Evolutionary conservation across 2,113 vertebrate genomes (phyloP).

Genomic region (Chlorodrepanis virens): DNA sequence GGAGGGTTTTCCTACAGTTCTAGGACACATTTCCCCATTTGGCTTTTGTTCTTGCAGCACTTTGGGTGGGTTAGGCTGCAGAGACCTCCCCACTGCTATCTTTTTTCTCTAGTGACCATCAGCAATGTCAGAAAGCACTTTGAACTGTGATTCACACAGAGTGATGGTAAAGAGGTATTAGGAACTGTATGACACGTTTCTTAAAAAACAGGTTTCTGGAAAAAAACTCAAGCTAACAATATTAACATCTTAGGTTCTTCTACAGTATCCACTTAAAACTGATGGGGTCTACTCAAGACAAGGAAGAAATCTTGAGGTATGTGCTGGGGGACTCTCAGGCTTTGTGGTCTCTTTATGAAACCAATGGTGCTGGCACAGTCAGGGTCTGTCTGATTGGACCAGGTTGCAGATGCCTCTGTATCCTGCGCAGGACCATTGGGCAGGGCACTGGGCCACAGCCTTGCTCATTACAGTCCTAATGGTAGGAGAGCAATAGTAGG

Average conservation of each 20-base stretch:
- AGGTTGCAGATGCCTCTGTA: fast-evolving
- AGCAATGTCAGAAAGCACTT: neutral
- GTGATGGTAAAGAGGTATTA: neutral
- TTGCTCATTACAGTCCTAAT: fast-evolving
- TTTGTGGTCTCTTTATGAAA: neutral
- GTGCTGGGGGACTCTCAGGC: fast-evolving
- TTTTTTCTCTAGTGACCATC: neutral
- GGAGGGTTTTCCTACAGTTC: neutral
- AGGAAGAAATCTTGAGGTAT: neutral
- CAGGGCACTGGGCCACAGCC: neutral
- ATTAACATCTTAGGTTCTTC: neutral
- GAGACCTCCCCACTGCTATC: fast-evolving
- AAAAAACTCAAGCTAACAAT: neutral
- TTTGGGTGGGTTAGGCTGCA: neutral
- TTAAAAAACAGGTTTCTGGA: neutral
- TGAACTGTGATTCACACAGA: neutral
- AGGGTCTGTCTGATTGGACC: fast-evolving
- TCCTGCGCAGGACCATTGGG: neutral
- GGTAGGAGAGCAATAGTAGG: neutral
- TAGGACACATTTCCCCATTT: neutral
- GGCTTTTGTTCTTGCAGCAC: neutral
- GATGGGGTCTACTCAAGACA: neutral
- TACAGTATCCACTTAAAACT: neutral
- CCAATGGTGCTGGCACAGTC: fast-evolving
- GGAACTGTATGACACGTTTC: neutral